Evolutionary conservation across 2,797 vertebrate species (phyloP).

Genomic region (Champsocephalus gunnari): DNA sequence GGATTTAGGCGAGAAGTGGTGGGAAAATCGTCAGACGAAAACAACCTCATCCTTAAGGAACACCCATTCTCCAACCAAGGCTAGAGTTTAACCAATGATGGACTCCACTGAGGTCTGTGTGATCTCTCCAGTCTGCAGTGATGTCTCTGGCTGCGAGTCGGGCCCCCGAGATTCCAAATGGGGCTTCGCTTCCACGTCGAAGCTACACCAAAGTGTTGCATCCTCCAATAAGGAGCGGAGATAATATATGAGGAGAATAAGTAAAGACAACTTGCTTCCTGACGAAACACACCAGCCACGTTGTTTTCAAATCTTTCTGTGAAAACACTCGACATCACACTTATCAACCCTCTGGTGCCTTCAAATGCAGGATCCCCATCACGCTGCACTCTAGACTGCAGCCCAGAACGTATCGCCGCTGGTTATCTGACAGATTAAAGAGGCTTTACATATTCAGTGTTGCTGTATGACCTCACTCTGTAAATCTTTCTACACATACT

Average conservation of each 20-base stretch:
- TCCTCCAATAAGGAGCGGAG: conserved; percentile 26
- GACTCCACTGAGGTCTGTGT: conserved; percentile 70
- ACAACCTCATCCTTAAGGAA: conserved; percentile 69
- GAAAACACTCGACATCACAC: not conserved
- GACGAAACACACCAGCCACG: not conserved
- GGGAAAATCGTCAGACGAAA: conserved; percentile 77
- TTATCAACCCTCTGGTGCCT: not conserved
- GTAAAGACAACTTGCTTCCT: not conserved
- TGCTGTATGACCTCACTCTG: conserved; percentile 10
- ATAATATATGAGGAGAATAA: not conserved
- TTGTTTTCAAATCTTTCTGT: not conserved
- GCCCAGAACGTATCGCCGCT: not conserved
- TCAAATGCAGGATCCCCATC: not conserved
- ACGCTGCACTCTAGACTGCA: not conserved
- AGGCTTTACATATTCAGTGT: conserved; percentile 20
- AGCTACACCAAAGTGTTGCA: conserved; percentile 55
- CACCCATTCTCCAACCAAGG: conserved; percentile 64
- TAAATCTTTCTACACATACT: not conserved
- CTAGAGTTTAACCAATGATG: conserved; percentile 39
- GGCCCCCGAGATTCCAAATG: conserved; percentile 34
- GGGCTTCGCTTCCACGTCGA: conserved; percentile 33
- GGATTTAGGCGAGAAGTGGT: conserved; percentile 45
- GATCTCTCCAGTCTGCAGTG: conserved; percentile 55
- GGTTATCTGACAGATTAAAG: conserved; percentile 23
- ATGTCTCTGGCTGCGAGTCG: conserved; percentile 37